Percentiles rank a stretch among this genome's conserved stretches.
Evolutionary conservation across 2,797 vertebrate genomes (phyloP).

Genomic region (Myiotriccus ornatus): DNA sequence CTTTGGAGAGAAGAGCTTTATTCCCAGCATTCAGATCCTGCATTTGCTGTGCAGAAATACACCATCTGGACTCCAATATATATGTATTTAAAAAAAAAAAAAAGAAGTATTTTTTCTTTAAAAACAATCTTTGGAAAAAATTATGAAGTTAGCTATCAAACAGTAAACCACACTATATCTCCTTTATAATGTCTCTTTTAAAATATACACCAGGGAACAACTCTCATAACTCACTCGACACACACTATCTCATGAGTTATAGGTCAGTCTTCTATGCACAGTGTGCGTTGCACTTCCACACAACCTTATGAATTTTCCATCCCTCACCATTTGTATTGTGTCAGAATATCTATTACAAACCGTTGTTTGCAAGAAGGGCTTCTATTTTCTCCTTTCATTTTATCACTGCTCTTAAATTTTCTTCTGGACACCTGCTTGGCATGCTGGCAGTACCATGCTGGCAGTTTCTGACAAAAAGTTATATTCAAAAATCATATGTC

Average conservation of each 20-base stretch:
- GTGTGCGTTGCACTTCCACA: conserved; percentile 17
- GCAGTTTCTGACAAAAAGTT: conserved; percentile 24
- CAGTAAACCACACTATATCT: background rate
- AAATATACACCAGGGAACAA: conserved; percentile 10
- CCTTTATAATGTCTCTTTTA: conserved; percentile 40
- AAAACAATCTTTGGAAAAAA: conserved; percentile 9
- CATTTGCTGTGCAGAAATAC: background rate
- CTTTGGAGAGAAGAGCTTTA: background rate
- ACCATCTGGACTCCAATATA: background rate
- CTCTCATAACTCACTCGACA: conserved; percentile 27
- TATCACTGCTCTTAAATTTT: conserved; percentile 53
- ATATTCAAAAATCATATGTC: background rate
- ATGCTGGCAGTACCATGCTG: background rate
- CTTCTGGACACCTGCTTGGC: conserved; percentile 19
- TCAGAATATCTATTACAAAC: conserved; percentile 54
- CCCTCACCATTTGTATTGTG: conserved; percentile 20
- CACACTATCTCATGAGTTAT: conserved; percentile 7
- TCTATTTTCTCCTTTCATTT: conserved; percentile 47
- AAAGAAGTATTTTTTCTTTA: background rate
- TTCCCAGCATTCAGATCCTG: background rate
- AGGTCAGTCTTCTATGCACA: background rate
- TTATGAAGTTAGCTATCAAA: conserved; percentile 13
- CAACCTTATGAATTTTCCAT: conserved; percentile 51
- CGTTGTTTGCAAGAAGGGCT: conserved; percentile 21
- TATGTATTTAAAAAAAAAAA: background rate